A percentile compares a stretch with the other conserved stretches of the same genome.
Evolutionary conservation across 2,888 invertebrate species (phyloP).

Genomic region (Eledone cirrhosa): DNA sequence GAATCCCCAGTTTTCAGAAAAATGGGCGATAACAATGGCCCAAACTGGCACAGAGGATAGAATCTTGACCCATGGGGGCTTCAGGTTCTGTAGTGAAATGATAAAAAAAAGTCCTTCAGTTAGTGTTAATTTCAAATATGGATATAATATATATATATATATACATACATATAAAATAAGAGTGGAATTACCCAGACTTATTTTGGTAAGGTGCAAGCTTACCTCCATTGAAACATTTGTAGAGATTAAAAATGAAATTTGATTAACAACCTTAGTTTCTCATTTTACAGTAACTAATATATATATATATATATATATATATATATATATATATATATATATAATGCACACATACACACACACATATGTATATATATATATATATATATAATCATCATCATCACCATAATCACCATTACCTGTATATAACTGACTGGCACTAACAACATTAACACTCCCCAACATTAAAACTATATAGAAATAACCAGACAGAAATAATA

Average conservation of each 20-base stretch:
- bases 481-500: too few relatives aligned
- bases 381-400: background rate
- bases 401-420: too few relatives aligned
- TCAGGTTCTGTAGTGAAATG: constrained; percentile 45
- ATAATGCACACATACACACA: background rate
- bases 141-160: background rate
- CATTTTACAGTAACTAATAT: too few relatives aligned
- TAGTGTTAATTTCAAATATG: background rate
- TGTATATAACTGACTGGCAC: too few relatives aligned
- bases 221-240: too few relatives aligned
- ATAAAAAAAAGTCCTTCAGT: background rate
- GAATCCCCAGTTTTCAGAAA: constrained; percentile 69
- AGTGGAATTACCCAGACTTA: too few relatives aligned
- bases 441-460: too few relatives aligned
- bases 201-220: too few relatives aligned
- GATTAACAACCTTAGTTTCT: too few relatives aligned
- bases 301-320: background rate
- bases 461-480: too few relatives aligned
- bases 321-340: background rate
- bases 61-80: constrained; percentile 66
- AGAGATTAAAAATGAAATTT: too few relatives aligned
- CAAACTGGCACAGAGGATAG: constrained; percentile 66
- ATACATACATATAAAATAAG: background rate
- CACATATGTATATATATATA: background rate
- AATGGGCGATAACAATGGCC: constrained; percentile 68